These are phyloP conservation scores for Cygnus buccinator DNA, from an alignment of 2,113 vertebrate species.

Conservation along the genomic window DNA sequence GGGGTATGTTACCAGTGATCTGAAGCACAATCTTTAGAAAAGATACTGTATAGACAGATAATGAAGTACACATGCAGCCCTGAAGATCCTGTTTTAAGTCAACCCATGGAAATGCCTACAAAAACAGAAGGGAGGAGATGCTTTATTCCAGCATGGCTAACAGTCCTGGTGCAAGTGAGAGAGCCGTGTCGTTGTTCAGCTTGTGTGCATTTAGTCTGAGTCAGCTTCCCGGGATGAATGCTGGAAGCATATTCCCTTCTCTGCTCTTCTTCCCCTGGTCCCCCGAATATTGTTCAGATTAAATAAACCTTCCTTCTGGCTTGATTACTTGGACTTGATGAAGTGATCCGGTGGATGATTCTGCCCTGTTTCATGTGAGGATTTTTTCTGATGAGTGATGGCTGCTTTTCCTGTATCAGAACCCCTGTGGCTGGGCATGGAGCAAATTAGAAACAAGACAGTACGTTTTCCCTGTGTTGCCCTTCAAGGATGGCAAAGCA, in stretches of 20 bases:
- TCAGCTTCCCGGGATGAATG: background rate
- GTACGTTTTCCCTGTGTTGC: background rate
- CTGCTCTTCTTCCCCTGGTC: background rate
- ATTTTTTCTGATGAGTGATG: background rate
- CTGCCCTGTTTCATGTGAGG: rapidly evolving
- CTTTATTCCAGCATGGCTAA: background rate
- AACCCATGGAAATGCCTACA: background rate
- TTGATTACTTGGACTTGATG: background rate
- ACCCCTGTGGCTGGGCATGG: background rate
- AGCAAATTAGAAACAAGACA: background rate
- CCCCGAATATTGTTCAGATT: background rate
- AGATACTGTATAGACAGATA: background rate
- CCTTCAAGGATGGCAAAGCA: background rate
- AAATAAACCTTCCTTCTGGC: background rate
- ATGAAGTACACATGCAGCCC: background rate
- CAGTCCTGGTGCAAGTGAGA: background rate
- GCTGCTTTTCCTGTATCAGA: background rate
- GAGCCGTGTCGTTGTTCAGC: background rate
- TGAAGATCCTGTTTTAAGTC: background rate
- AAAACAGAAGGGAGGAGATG: background rate
- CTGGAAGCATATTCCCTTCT: background rate
- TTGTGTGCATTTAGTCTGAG: background rate
- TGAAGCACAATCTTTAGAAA: background rate
- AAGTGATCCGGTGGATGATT: background rate
- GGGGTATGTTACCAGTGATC: background rate